Evolutionary conservation across 2,113 vertebrate species (phyloP), one percentile per base, ranked within the genome.

Genomic region (Cephalopholis sonnerati): DNA sequence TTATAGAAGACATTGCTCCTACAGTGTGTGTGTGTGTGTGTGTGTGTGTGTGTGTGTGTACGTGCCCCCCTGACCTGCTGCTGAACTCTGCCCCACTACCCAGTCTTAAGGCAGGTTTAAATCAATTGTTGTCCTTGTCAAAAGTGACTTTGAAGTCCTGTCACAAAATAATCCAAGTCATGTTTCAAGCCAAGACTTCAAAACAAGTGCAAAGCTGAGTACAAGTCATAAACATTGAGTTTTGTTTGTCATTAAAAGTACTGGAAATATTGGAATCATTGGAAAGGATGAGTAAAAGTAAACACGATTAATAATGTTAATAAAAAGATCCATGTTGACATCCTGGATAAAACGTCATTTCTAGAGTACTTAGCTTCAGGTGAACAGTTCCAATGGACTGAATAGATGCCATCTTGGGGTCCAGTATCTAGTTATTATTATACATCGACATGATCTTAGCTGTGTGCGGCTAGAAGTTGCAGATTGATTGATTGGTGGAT

Each of bases 1-100:
- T n/a, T 62, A 54, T 67, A 41, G 69, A 36, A 41, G 57, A 59
- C 22, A 22, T 9, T 79, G 18, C 41, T 73, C 7, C 12, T 53
- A 1, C n/a, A 20, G 27, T 13, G 6, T 72, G 32, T 58, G 22
- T 44, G 41, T 44, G 41, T 44, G 41, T 41, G 9, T 41, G 41
- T 44, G 41, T 44, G 41, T 44, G 9, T 41, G 39, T 41, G 39
- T 41, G 39, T 41, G 7, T 44, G 39, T 41, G 41, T 44, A 9
- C 0, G 11, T 10, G 11, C 41, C 36, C 25, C 70, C 6, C 12
- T 39, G 50, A 79, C 48, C 77, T 61, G 62, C 53, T 22, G 54
- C 51, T 83, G 78, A 85, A 81, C 82, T 81, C 10, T 51, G 75
- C 9, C 18, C 12, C 41, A 55, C 61, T 27, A 4, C 17, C 9